Base-by-base conservation (phyloP, 2,888 invertebrate species). In the Capitulum mitella region DNA sequence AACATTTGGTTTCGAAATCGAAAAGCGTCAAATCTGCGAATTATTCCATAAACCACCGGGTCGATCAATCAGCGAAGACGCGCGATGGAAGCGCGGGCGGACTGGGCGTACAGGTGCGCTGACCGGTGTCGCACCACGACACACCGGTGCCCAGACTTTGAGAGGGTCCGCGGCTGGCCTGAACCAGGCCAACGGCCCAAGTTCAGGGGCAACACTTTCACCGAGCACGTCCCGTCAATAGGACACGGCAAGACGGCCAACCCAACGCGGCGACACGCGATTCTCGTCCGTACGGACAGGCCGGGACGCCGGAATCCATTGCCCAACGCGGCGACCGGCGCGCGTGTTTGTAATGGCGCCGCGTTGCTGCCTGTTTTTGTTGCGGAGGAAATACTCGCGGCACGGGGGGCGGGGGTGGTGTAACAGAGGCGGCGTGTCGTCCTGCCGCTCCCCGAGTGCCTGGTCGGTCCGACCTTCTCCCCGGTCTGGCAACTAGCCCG, bases 181-280 rank as follows among this genome's bases (percentile, higher is more conserved):
- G 32, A 64, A 64, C 64, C 64, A 64, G 64, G 64, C 64, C 64
- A 64, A 34, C 64, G 64, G 64, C 64, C 64, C 64, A 64, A 64
- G 64, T 64, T 64, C 64, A 64, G 34, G 64, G 64, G 64, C 64
- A 64, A 64, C 64, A 64, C 64, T 64, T 64, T 64, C 64, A 64
- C 64, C 64, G 34, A 19, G 64, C 64, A 64, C 64, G 64, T 64
- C 34, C 64, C 0, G 32, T 34, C 64, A 64, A 34, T 16, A 64
- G 34, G 64, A 34, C 32, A 64, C 64, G 34, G 8, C 64, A 16
- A 32, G 64, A 32, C 32, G 34, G 34, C 14, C 0, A 32, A 19
- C 6, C 34, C 12, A 16, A 64, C 16, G 14, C 19, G 19, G 16
- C 16, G 26, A 19, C 64, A 64, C 16, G 64, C 64, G 19, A 64